Evolutionary conservation across 2,113 vertebrate species (phyloP).

Genomic region (Corapipo altera): DNA sequence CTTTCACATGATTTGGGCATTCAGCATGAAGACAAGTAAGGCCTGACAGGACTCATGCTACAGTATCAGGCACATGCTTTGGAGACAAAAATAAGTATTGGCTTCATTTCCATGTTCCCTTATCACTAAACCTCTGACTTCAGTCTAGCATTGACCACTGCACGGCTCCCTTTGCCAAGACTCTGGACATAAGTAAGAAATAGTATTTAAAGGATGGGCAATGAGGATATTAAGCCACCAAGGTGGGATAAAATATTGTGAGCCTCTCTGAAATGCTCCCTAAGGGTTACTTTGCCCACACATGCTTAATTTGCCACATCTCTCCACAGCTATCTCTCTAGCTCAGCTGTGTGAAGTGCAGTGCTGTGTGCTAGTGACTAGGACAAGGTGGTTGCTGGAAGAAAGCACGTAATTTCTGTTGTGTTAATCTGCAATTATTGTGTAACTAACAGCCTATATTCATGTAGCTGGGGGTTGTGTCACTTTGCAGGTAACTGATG

Average conservation of each 20-base stretch:
- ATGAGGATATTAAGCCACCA: neutral
- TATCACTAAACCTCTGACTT: neutral
- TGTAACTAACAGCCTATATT: neutral
- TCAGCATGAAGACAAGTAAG: neutral
- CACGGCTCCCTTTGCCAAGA: neutral
- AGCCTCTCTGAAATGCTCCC: neutral
- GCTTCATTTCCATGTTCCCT: neutral
- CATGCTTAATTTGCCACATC: neutral
- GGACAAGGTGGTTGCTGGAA: neutral
- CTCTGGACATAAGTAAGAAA: neutral
- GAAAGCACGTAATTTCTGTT: neutral
- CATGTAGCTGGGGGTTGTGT: neutral
- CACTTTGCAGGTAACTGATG: neutral
- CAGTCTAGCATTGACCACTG: neutral
- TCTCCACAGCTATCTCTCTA: neutral
- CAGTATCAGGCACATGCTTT: neutral
- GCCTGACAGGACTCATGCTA: constrained; percentile 1
- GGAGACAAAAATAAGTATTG: constrained; percentile 43
- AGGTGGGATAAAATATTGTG: neutral
- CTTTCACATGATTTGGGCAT: neutral
- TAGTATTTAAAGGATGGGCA: neutral
- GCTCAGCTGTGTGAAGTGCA: fast-evolving
- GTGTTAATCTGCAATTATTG: neutral
- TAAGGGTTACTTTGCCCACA: neutral
- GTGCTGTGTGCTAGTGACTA: neutral